Evolutionary conservation across 2,888 invertebrate species (phyloP).

Genomic region (Dysmachus trigonus): DNA sequence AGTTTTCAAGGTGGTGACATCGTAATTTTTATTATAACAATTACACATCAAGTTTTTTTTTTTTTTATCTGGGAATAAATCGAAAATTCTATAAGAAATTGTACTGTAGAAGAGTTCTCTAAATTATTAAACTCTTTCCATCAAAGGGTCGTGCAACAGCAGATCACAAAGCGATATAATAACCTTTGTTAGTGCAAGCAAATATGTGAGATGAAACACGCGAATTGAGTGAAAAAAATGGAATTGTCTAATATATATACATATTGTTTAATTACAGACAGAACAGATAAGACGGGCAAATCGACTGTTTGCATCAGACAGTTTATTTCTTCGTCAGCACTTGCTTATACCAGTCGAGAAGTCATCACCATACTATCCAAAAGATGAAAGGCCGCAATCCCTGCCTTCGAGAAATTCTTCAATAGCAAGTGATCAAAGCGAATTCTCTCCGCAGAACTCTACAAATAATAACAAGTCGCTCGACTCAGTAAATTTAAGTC

Average conservation of each 20-base stretch:
- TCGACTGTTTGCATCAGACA: conserved; percentile 91
- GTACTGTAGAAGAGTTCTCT: not conserved
- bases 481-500: conserved; percentile 69
- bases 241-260: not conserved
- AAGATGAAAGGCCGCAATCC: conserved; percentile 66
- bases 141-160: not conserved
- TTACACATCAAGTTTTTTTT: not conserved
- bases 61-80: not conserved
- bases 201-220: not conserved
- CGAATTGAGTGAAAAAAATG: not conserved
- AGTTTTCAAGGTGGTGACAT: not conserved
- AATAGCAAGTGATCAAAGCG: conserved; percentile 37
- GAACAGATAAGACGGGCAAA: conserved; percentile 93
- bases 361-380: conserved; percentile 71
- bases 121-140: not conserved
- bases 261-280: conserved; percentile 76
- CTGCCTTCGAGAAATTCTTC: conserved; percentile 54
- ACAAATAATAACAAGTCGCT: conserved; percentile 63
- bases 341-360: conserved; percentile 84
- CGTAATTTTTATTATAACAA: not conserved
- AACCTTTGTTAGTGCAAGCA: not conserved
- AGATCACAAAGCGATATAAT: not conserved
- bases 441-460: conserved; percentile 52
- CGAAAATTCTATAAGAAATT: not conserved
- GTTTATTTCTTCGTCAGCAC: conserved; percentile 88